phyloP scores from a whole-genome alignment of 2,888 invertebrate genomes.

The Eristalis pertinax region DNA sequence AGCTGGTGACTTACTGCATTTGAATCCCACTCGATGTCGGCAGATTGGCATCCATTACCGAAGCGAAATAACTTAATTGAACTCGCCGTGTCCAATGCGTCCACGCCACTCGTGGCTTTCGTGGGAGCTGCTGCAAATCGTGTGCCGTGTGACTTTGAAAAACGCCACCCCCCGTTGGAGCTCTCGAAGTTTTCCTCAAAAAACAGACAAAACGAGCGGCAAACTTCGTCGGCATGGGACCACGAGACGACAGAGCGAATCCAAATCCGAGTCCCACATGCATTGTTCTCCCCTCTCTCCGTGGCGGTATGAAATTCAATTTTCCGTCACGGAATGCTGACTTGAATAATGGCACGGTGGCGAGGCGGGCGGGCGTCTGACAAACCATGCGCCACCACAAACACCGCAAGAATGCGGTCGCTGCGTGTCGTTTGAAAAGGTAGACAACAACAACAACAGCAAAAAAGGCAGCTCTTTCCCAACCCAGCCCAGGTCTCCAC shows the following conservation, averaged over 20 bases:
- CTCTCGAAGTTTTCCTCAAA: neutral
- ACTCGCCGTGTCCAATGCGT: slow-evolving; percentile 57
- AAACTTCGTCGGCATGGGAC: slow-evolving; percentile 29
- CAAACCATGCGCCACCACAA: slow-evolving; percentile 37
- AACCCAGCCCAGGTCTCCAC: neutral
- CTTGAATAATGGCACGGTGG: slow-evolving; percentile 47
- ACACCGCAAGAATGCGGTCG: slow-evolving; percentile 55
- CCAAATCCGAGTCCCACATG: slow-evolving; percentile 18
- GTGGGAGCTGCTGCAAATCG: slow-evolving; percentile 33
- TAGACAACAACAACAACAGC: too few species aligned
- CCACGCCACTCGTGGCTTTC: slow-evolving; percentile 39
- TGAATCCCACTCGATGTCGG: slow-evolving; percentile 20
- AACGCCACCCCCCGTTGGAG: neutral
- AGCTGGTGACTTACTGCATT: neutral
- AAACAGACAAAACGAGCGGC: neutral
- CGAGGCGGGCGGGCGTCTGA: slow-evolving; percentile 47
- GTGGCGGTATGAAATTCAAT: slow-evolving; percentile 50
- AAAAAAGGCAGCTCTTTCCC: slow-evolving; percentile 15
- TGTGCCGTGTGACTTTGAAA: slow-evolving; percentile 58
- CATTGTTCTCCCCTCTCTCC: slow-evolving; percentile 1
- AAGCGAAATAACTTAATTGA: slow-evolving; percentile 68
- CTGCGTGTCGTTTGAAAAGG: slow-evolving; percentile 18
- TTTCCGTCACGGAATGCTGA: slow-evolving; percentile 61
- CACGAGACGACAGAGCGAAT: neutral
- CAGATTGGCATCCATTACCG: slow-evolving; percentile 57